Base-by-base conservation (phyloP, 2,888 invertebrate species). In the Nesidiocoris tenuis region DNA sequence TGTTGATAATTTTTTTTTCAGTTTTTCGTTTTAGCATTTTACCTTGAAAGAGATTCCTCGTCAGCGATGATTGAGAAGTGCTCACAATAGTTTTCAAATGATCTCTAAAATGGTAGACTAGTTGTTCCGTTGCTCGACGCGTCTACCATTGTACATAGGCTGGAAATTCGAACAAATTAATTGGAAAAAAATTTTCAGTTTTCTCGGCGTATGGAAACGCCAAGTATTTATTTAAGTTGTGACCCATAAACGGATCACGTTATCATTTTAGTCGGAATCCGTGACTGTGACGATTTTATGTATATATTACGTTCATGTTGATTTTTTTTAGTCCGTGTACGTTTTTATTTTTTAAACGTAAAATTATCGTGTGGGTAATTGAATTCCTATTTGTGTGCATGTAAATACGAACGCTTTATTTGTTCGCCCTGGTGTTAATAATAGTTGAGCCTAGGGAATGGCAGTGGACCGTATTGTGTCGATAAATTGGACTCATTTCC, bases 41-140 rank as follows among this genome's bases (percentile, higher is more conserved):
- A n/a, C 75, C 75, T 77, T 65, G 74, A 77, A 12, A 39, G 39
- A 39, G 77, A 78, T 76, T 77, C 77, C 67, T 76, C 54, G 18
- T 77, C 76, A 66, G 59, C 59, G 19, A n/a, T 59, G 17, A 59
- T 16, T n/a, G 59, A 64, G 79, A 77, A 78, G 19, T 22, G 77
- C 80, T 80, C 79, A 77, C 76, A 71, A 79, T 74, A 76, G 80
- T 80, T 80, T 80, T 80, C 80, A 79, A 78, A 80, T 81, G 81
- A 81, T 81, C 81, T 81, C 81, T 74, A 74, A 77, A 78, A 77
- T 78, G 79, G 77, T 79, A 78, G 78, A 74, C 12, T 59, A 61
- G 72, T 39, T 39, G 63, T 54, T 59, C 66, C 71, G 67, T 75
- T 72, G 67, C 61, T 74, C 64, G 23, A 57, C 74, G 64, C n/a